Base-by-base conservation (phyloP, 2,888 invertebrate species). In the Endotricha flammealis region DNA sequence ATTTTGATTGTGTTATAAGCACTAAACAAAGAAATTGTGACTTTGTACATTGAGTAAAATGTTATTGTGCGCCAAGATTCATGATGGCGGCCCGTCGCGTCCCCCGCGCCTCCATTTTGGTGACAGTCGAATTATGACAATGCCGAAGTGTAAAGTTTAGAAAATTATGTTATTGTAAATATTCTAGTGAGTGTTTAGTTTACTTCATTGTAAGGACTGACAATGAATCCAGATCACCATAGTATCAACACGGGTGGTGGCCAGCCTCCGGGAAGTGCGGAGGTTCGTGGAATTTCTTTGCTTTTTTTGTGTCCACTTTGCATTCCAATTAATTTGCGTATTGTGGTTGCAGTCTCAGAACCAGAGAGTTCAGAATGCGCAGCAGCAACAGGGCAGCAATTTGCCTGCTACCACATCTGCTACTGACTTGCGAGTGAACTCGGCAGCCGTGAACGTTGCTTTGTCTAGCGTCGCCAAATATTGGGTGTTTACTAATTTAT, bases 401-500 rank as follows among this genome's bases (percentile, higher is more conserved):
- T 56, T 81, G 46, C 74, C 87, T 39, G 83, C 89, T 30, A 87
- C 89, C 34, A 88, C 89, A 36, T 87, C 89, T 42, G 90, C 90
- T 31, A 90, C 90, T 4, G 90, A 90, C 66, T 68, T 90, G 29
- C 70, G 90, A 59, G 90, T 90, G 28, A 90, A 90, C 63, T 90
- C 90, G 0, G 90, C 90, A 31, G 90, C 90, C 39, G 86, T 91
- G 48, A 90, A 90, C 69, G 91, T 92, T 60, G 91, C 92, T 63
- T 88, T 92, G 80, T 91, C 91, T 67, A 92, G 90, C 81, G 92
- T 93, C 62, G 93, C 93, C 49, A 94, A 94, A 76, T 94, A 93
- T 75, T 94, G 93, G 93, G 93, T 94, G 66, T 90, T 94, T 71
- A 93, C 93, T 44, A 93, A 93, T 88, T 86, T 94, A 50, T 91